phyloP scores from a whole-genome alignment of 2,113 vertebrate genomes.

The Antechinus stuartii region DNA sequence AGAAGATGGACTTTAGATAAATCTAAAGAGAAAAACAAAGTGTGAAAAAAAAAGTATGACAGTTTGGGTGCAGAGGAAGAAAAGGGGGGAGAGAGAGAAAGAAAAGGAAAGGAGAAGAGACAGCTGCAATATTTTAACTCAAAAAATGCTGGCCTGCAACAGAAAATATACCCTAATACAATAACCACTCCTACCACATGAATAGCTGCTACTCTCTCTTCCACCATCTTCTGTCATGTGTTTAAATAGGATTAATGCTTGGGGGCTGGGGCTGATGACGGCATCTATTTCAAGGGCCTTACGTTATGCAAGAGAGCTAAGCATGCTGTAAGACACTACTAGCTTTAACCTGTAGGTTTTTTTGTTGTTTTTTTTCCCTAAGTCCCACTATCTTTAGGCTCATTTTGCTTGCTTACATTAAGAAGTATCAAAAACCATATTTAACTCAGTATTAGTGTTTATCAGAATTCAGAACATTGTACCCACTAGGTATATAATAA shows the following conservation, averaged over 20 bases:
- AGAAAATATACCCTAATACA: slow-evolving; percentile 81
- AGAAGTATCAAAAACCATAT: slow-evolving; percentile 22
- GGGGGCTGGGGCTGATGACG: slow-evolving; percentile 84
- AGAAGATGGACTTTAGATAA: slow-evolving; percentile 84
- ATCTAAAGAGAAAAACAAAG: slow-evolving; percentile 82
- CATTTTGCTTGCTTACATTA: slow-evolving; percentile 28
- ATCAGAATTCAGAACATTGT: slow-evolving; percentile 31
- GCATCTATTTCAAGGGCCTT: slow-evolving; percentile 91
- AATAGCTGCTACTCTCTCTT: slow-evolving; percentile 84
- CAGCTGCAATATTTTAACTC: slow-evolving; percentile 88
- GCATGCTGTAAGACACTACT: slow-evolving; percentile 80
- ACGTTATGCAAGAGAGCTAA: slow-evolving; percentile 84
- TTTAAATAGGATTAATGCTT: slow-evolving; percentile 82
- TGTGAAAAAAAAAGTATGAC: slow-evolving; percentile 62
- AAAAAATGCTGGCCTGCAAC: slow-evolving; percentile 83
- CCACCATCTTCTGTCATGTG: slow-evolving; percentile 87
- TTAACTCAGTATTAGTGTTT: slow-evolving; percentile 62
- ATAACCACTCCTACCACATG: slow-evolving; percentile 85
- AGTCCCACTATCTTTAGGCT: slow-evolving; percentile 57
- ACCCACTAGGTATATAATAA: neutral
- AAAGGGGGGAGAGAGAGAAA: slow-evolving; percentile 25
- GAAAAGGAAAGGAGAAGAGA: slow-evolving; percentile 79
- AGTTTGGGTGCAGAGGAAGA: slow-evolving; percentile 37
- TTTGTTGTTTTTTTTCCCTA: slow-evolving; percentile 3
- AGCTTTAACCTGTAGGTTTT: slow-evolving; percentile 74